phyloP scores from a whole-genome alignment of 2,113 vertebrate genomes.

The Sialia sialis region DNA sequence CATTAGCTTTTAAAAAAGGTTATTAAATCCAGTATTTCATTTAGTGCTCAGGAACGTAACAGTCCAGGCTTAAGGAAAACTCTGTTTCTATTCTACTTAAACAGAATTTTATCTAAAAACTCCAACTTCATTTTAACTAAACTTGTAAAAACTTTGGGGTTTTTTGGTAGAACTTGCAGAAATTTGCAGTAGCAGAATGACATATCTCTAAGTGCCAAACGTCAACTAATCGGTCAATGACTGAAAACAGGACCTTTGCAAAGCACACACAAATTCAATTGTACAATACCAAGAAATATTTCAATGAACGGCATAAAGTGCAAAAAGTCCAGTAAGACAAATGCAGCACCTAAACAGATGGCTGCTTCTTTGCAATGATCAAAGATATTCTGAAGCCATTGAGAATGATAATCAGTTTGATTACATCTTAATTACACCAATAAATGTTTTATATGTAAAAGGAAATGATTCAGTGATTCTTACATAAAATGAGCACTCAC shows the following conservation, averaged over 20 bases:
- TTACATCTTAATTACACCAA: background rate
- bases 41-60: background rate
- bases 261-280: background rate
- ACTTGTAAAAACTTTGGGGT: background rate
- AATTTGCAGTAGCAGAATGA: slow-evolving; percentile 3
- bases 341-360: background rate
- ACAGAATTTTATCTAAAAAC: background rate
- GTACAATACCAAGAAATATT: background rate
- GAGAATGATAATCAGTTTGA: background rate
- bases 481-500: background rate
- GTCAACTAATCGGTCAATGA: background rate
- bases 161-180: background rate
- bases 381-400: background rate
- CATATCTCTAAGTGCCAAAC: background rate
- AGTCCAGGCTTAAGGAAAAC: background rate
- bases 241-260: background rate
- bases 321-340: background rate
- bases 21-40: background rate
- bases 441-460: background rate
- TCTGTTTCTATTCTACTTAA: background rate
- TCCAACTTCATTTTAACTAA: background rate
- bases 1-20: background rate
- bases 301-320: background rate
- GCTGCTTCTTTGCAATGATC: background rate
- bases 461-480: background rate